Conservation (phyloP, 2,113 vertebrate genomes). For the Myiopsitta monachus region DNA sequence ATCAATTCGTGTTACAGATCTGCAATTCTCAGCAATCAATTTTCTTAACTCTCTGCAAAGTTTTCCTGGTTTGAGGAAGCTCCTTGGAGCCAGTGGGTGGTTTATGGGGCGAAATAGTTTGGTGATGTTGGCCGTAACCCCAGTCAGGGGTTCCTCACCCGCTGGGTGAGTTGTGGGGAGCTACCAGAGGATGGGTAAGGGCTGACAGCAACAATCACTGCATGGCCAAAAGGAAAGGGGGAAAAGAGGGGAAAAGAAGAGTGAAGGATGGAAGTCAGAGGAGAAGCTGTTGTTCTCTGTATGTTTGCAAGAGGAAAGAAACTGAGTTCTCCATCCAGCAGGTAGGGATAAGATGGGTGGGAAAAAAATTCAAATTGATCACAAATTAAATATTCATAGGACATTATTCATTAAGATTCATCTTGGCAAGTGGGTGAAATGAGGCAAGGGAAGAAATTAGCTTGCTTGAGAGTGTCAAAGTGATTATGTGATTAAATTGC, state of each 20-base stretch:
- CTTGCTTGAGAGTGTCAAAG: constrained; percentile 86
- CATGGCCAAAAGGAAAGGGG: not conserved
- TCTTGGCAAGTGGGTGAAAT: constrained; percentile 82
- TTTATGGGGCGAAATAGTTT: not conserved
- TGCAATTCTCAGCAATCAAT: not conserved
- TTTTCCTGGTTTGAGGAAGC: not conserved
- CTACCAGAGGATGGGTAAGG: not conserved
- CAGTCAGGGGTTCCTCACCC: not conserved
- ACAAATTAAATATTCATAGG: constrained; percentile 85
- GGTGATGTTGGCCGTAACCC: rapidly evolving
- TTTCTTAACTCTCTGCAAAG: not conserved
- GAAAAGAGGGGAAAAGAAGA: not conserved
- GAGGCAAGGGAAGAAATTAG: constrained; percentile 85
- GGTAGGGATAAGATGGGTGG: constrained; percentile 61
- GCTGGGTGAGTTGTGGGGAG: not conserved
- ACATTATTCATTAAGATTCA: constrained; percentile 85
- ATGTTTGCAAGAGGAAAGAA: not conserved
- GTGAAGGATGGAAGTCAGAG: not conserved
- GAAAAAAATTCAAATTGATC: constrained; percentile 77
- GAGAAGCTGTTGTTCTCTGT: not conserved
- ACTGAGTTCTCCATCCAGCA: constrained; percentile 64
- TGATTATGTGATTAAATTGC: constrained; percentile 86
- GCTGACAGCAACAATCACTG: rapidly evolving
- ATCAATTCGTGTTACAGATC: not conserved
- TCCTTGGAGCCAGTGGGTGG: rapidly evolving